Base-by-base conservation (phyloP, 2,888 invertebrate species). In the Cheilosia scutellata region DNA sequence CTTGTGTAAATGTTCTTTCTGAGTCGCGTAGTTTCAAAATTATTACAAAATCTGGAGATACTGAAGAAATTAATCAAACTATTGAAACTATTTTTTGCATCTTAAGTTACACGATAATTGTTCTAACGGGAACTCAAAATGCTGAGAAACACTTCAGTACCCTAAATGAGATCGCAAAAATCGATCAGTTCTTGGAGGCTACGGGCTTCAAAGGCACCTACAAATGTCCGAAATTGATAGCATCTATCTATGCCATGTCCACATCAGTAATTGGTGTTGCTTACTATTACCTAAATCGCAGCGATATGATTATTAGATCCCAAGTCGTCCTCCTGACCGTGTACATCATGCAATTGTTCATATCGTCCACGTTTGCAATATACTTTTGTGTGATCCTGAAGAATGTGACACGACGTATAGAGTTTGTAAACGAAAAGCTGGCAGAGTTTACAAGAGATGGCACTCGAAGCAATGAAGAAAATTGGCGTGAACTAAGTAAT, bases 1-100 rank as follows among this genome's bases (percentile, higher is more conserved):
- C 90, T 47, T 86, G 88, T 40, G 11, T 83, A 44, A 88, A 89
- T 66, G 90, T 90, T 3, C 55, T 91, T 11, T 87, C 89, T 47
- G 62, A 60, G 0, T 87, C 89, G 6, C 66, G 78, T 4, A 72
- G 88, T 6, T 90, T 89, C 63, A 88, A 89, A 27, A 42, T 90
- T 31, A 83, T 89, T 63, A 88, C 87, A 6, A 40, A 82, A 9
- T 89, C 89, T 13, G 90, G 89, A 4, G 88, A 90, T 29, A 89
- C 90, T 1, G 91, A 90, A 76, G 88, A 90, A 62, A 90, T 91
- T 13, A 91, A 90, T 74, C 88, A 90, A 13, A 89, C 90, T 6
- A 89, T 90, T 42, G 90, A 90, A 82, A 90, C 90, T 7, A 82
- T 90, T 0, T 89, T 90, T 51, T 90, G 91, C 79, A 88, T 91